Percentiles rank a stretch among this genome's conserved stretches.
Evolutionary conservation across 2,888 invertebrate species (phyloP).

Genomic region (Ichneumoninae sp.): DNA sequence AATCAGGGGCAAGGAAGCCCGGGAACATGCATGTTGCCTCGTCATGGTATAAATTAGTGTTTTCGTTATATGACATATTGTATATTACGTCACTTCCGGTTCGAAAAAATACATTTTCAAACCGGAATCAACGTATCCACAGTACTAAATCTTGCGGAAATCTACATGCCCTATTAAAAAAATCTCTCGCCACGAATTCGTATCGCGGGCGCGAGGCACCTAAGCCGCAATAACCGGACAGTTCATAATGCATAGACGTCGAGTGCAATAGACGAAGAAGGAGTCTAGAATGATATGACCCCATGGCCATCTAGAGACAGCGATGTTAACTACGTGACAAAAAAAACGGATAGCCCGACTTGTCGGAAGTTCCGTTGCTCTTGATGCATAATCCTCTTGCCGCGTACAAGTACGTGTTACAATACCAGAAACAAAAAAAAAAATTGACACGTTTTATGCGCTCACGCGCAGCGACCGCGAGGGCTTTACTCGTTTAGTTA

Average conservation of each 20-base stretch:
- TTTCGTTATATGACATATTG: no score
- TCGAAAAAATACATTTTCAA: no score
- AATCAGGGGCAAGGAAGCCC: neutral
- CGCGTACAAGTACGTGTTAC: conserved; percentile 1
- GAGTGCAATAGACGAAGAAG: conserved; percentile 44
- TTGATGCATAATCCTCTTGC: conserved; percentile 64
- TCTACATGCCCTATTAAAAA: neutral
- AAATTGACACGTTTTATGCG: conserved; percentile 51
- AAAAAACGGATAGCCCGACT: conserved; percentile 78
- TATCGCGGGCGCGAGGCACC: no score
- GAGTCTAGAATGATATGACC: conserved; percentile 70
- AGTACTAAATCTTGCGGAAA: no score
- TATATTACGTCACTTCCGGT: no score
- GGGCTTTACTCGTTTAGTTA: conserved; percentile 15
- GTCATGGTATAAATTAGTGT: no score
- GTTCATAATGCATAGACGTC: conserved; percentile 37
- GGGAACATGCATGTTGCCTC: neutral
- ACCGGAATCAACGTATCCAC: no score
- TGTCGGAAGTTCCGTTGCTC: conserved; percentile 80
- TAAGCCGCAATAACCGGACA: neutral
- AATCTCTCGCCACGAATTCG: neutral
- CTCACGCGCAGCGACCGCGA: conserved; percentile 9
- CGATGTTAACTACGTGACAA: conserved; percentile 75
- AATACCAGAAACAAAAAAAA: neutral
- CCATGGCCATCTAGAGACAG: conserved; percentile 78